Evolutionary conservation across 1,140 invertebrate genomes (phyloP), one percentile per base, ranked within the genome.

Genomic region (Drosophila triauraria): DNA sequence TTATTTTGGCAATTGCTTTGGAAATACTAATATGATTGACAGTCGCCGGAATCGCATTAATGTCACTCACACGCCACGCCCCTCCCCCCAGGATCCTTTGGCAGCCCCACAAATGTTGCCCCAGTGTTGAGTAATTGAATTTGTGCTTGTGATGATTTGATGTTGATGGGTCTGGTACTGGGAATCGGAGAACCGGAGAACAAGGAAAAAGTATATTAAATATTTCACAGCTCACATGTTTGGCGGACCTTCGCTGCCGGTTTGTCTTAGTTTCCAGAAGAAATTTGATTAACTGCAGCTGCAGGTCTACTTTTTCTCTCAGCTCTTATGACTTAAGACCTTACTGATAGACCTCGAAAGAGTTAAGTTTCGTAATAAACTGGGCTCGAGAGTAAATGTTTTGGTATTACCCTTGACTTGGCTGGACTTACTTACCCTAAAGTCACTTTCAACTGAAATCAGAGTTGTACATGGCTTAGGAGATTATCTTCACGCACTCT

Each of bases 121-220:
- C 48, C 56, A 68, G 58, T 64, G 83, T 56, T 86, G 83, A 86
- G 83, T 83, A 87, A 87, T 88, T 87, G 84, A 87, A 87, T 87
- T 87, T 87, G 80, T 83, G 77, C 76, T 75, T 80, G 84, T 87
- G 84, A 78, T 88, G 84, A 83, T 88, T 87, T 65, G 77, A 87
- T 88, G 71, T 78, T 76, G 75, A 68, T 65, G 63, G 70, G 27
- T 20, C 9, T 8, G 32, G 2, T 9, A 8, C 32, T 35, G 30
- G 40, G 74, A 61, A 71, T 50, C 9, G 56, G 25, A 40, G 48
- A 47, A 59, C 60, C 9, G 56, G 25, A 40, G 48, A 47, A 59
- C 60, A 60, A 53, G 65, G 53, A 43, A 42, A 53, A 56, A 68
- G 65, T 70, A 83, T 81, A 87, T 87, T 87, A 63, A 82, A 87